Evolutionary conservation across 92 coral and sea anemone species (phyloP), one percentile per base, ranked within the genome.

Genomic region (Phenganax subtilis): DNA sequence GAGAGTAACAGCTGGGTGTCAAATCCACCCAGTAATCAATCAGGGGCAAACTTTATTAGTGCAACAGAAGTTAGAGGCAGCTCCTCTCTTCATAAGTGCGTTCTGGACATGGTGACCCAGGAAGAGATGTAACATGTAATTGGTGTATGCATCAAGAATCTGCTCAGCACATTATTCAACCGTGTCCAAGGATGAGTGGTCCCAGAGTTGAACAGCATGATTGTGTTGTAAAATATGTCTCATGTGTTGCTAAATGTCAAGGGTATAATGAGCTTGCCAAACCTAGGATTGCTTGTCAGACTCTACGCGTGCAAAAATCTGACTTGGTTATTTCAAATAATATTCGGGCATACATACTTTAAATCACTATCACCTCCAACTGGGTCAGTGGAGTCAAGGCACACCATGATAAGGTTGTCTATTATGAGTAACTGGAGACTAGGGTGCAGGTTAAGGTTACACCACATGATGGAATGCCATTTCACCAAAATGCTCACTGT

Each of bases 91-190:
- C 82, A 1, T 75, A 75, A 76, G 61, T 56, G 25, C 54, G 83
- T 27, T 71, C 75, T 25, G 55, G 61, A 7, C 51, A 82, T 17
- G 66, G 66, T 60, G 54, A 80, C 29, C 82, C 72, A 7, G 57
- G 37, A 7, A 66, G 57, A 20, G 74, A 83, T 47, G 71, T 83
- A 0, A 60, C 16, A 15, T 83, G 86, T 74, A 82, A 74, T 17
- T 73, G 68, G 0, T 69, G 85, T 12, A 0, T 8, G 55, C 62
- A n/a, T 10, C 85, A 69, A 25, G 75, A 37, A 0, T 37, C 77
- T n/a, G 56, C 70, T 8, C 85, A 81, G 54, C 85, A 81, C 66
- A 81, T 55, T 63, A 70, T 81, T 9, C 85, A 81, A 27, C 77
- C 69, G 20, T 54, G 78, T 63, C 65, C 60, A 55, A n/a, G 71